Evolutionary conservation across 2,797 vertebrate genomes (phyloP).

Genomic region (Eurystomus glaucurus): DNA sequence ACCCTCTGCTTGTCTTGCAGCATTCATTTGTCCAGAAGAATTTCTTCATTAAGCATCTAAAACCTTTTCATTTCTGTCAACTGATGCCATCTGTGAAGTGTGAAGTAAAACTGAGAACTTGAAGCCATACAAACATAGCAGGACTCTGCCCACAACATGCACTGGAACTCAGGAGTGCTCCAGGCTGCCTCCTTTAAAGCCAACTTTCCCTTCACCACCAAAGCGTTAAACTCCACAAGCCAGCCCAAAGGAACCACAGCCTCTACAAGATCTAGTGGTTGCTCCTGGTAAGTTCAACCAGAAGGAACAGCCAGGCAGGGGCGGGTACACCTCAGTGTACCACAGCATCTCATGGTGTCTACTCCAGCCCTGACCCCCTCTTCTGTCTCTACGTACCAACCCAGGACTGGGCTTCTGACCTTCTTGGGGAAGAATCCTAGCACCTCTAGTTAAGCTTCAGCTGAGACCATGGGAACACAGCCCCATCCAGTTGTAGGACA

Average conservation of each 20-base stretch:
- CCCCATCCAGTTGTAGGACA: neutral
- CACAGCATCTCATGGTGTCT: neutral
- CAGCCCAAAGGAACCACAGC: neutral
- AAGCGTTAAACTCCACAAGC: neutral
- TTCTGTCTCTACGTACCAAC: neutral
- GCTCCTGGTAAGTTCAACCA: neutral
- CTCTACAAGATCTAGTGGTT: neutral
- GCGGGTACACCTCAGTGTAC: neutral
- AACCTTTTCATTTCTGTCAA: neutral
- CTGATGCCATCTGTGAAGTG: neutral
- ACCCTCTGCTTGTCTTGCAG: neutral
- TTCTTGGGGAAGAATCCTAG: neutral
- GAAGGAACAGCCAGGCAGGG: neutral
- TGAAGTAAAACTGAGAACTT: neutral
- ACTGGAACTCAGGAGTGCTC: neutral
- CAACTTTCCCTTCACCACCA: neutral
- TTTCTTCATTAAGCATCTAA: neutral
- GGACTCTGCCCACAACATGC: neutral
- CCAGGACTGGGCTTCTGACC: neutral
- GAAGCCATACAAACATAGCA: fast-evolving
- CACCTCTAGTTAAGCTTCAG: neutral
- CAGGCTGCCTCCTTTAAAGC: neutral
- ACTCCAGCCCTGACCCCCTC: neutral
- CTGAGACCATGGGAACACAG: neutral
- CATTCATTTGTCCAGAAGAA: neutral